Base-by-base conservation (phyloP, 2,888 invertebrate genomes). In the Andricus quercusramuli region DNA sequence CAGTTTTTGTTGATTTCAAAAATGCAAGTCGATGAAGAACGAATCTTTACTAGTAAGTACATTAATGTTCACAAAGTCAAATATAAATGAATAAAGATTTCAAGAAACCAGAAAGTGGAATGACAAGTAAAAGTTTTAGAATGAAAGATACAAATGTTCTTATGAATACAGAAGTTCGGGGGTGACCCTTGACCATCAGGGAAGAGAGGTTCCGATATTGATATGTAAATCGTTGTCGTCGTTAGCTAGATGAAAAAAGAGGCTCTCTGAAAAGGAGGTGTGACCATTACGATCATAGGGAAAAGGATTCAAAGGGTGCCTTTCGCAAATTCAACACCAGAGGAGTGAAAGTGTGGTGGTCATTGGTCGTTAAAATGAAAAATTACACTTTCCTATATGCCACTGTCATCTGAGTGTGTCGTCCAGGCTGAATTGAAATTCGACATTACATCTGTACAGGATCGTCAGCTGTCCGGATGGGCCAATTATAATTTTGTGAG, bases 221-320 rank as follows among this genome's bases (percentile, higher is more conserved):
- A 85, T 83, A 85, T 85, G 84, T 80, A 81, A 83, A 85, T 59
- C 22, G n/a, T 32, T 67, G 32, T 64, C 76, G 74, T 82, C 82
- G 78, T 85, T 85, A 82, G 79, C 79, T 32, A n/a, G n/a, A n/a
- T 47, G 41, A 77, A 47, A 37, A 77, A 78, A 20, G 32, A 29
- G 44, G 8, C 15, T 65, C 11, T 77, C 59, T 41, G 74, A 74
- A 56, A 74, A 74, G 74, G 13, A 74, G 74, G 74, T 74, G 74
- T 74, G 74, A 74, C 74, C 74, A 74, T 56, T 74, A 56, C 17
- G 29, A 56, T 70, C 32, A 56, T 56, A 74, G 51, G 51, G n/a
- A 74, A 74, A 74, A 74, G 74, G 74, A 56, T 56, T 74, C 51
- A 74, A 74, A 74, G 70, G 70, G 70, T 32, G 32, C 66, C 37